phyloP scores from a whole-genome alignment of 2,113 vertebrate species.

The Salvelinus namaycush region DNA sequence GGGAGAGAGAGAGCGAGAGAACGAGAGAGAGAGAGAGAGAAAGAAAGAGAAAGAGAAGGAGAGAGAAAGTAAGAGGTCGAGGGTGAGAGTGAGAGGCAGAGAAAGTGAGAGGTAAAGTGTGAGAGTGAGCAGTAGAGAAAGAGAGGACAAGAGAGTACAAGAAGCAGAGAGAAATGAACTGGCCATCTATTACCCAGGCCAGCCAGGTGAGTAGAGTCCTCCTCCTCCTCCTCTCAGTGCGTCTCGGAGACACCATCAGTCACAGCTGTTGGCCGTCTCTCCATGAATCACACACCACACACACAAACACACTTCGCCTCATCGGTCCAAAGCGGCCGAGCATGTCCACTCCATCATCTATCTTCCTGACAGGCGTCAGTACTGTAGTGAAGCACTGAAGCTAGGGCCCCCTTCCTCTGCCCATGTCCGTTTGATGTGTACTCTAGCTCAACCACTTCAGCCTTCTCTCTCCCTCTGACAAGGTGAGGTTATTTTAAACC shows the following conservation, averaged over 20 bases:
- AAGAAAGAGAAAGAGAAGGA: neutral
- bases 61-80: neutral
- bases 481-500: slow-evolving; percentile 68
- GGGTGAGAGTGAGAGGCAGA: neutral
- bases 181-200: slow-evolving; percentile 58
- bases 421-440: neutral
- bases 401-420: neutral
- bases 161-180: neutral
- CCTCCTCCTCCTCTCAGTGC: slow-evolving; percentile 41
- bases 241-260: slow-evolving; percentile 58
- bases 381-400: neutral
- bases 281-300: slow-evolving; percentile 40
- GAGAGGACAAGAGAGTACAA: neutral
- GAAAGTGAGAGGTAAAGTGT: neutral
- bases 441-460: neutral
- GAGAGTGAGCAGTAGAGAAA: neutral
- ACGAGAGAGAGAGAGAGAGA: neutral
- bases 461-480: neutral
- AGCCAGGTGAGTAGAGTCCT: slow-evolving; percentile 64
- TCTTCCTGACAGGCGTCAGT: neutral
- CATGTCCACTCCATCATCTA: neutral
- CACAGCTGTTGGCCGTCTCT: slow-evolving; percentile 59
- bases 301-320: neutral
- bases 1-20: neutral
- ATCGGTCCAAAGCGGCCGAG: neutral